phyloP scores from a whole-genome alignment of 2,888 invertebrate genomes.

The Saturnia pavonia region DNA sequence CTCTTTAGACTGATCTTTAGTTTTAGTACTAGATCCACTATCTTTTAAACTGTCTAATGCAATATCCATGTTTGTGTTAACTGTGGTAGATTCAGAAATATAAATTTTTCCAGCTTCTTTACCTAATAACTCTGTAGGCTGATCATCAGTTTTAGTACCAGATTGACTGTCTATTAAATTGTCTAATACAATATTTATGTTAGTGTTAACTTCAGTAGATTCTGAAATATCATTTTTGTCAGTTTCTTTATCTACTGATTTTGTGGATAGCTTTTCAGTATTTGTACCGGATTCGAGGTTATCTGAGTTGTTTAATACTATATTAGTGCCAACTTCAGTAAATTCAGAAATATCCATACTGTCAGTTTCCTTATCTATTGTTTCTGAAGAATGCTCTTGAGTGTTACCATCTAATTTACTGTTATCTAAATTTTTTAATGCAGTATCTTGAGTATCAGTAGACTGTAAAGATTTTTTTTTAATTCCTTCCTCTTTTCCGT shows the following conservation, averaged over 20 bases:
- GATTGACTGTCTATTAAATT: constrained; percentile 19
- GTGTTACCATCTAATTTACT: constrained; percentile 20
- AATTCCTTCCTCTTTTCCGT: constrained; percentile 17
- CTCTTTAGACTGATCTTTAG: neutral
- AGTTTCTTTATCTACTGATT: constrained; percentile 19
- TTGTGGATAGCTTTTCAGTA: neutral
- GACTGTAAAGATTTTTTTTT: constrained; percentile 20
- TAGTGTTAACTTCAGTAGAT: constrained; percentile 4
- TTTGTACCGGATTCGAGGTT: neutral
- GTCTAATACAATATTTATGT: neutral
- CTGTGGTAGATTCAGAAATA: constrained; percentile 13
- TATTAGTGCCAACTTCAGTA: neutral
- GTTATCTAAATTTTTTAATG: neutral
- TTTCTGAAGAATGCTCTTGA: constrained; percentile 8
- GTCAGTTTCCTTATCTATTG: neutral
- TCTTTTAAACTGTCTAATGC: neutral
- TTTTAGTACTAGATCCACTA: too few relatives aligned
- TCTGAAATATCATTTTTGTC: constrained; percentile 22
- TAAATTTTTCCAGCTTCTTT: neutral
- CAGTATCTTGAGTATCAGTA: neutral
- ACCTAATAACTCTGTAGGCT: neutral
- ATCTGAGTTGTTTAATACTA: neutral
- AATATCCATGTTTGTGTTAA: neutral
- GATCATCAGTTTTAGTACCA: constrained; percentile 16
- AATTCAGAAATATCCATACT: neutral